A percentile compares a stretch with the other conserved stretches of the same genome.
phyloP scores from a whole-genome alignment of 2,797 vertebrate genomes.

The Myotis daubentonii region DNA sequence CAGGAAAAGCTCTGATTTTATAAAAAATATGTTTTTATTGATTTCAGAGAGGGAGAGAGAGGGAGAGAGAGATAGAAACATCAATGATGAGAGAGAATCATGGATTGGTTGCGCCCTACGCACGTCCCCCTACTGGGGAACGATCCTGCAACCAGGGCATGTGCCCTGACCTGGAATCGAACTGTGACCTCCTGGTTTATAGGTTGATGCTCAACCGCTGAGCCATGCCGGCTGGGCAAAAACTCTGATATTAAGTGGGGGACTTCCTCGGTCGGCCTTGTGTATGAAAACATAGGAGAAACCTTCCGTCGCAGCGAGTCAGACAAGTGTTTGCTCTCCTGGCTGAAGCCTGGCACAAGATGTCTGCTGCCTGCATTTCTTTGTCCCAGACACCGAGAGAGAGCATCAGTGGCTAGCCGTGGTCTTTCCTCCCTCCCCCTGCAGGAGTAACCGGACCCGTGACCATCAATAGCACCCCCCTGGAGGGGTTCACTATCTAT shows the following conservation, averaged over 20 bases:
- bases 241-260: neutral
- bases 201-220: too few species aligned
- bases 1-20: neutral
- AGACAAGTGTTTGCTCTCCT: neutral
- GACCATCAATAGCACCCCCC: slow-evolving; percentile 88
- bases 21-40: too few species aligned
- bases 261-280: neutral
- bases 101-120: too few species aligned
- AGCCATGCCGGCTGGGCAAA: neutral
- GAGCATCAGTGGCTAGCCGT: neutral
- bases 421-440: slow-evolving; percentile 43
- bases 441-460: slow-evolving; percentile 91
- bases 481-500: slow-evolving; percentile 93
- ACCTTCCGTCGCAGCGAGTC: neutral
- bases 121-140: too few species aligned
- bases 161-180: too few species aligned
- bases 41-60: too few species aligned
- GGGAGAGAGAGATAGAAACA: too few species aligned
- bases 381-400: neutral
- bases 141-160: too few species aligned
- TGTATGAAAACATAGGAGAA: neutral
- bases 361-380: neutral
- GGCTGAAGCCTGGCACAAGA: too few species aligned
- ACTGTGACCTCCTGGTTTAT: too few species aligned
- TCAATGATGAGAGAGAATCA: too few species aligned